phyloP scores from a whole-genome alignment of 2,888 invertebrate species.

The Netelia melanura region DNA sequence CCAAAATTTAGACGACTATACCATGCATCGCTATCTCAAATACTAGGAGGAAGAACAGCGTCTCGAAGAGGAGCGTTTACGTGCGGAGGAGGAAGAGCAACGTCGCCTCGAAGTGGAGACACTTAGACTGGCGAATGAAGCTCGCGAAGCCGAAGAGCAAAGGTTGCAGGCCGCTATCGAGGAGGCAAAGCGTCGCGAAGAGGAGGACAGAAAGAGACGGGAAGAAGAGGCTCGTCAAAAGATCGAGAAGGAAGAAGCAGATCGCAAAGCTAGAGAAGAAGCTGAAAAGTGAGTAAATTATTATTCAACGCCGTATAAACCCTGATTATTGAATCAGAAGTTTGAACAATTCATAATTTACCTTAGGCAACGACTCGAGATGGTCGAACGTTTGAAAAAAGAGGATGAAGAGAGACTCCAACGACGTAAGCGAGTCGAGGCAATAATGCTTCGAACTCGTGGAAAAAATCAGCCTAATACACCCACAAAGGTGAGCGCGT shows the following conservation, averaged over 20 bases:
- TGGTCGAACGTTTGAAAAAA: constrained; percentile 92
- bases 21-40: constrained; percentile 4
- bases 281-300: constrained; percentile 88
- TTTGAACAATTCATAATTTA: constrained; percentile 24
- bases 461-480: constrained; percentile 85
- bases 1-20: not conserved
- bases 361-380: constrained; percentile 90
- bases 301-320: not conserved
- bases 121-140: constrained; percentile 91
- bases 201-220: constrained; percentile 91
- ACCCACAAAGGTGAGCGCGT: constrained; percentile 83
- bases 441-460: constrained; percentile 96
- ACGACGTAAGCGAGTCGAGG: constrained; percentile 95
- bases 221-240: constrained; percentile 89
- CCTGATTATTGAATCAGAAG: constrained; percentile 7
- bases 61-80: constrained; percentile 90
- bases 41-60: constrained; percentile 89
- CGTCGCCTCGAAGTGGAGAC: constrained; percentile 93
- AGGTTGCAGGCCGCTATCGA: constrained; percentile 90
- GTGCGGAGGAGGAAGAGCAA: constrained; percentile 94
- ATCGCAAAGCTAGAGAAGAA: constrained; percentile 93
- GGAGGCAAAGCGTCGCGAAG: constrained; percentile 91
- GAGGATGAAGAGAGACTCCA: constrained; percentile 96
- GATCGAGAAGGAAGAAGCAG: constrained; percentile 91
- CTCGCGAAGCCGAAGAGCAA: constrained; percentile 93